Evolutionary conservation across 2,797 vertebrate genomes (phyloP).

Genomic region (Silurus aristotelis): DNA sequence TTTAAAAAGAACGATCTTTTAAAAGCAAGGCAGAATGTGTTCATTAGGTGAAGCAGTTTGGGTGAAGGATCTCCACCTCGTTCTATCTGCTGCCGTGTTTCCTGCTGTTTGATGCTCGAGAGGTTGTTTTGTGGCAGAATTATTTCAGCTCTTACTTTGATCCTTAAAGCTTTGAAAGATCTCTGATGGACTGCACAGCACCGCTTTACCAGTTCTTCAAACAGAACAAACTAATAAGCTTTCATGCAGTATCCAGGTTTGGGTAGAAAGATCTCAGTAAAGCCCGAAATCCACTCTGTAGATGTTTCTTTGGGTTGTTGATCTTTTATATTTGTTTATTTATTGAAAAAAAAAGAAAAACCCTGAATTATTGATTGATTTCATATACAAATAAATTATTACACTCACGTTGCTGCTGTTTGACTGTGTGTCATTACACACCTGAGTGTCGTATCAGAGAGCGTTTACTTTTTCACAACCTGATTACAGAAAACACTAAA

Average conservation of each 20-base stretch:
- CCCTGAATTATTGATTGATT: neutral
- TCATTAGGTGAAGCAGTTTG: neutral
- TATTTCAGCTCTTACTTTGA: conserved; percentile 41
- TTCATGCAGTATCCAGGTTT: conserved; percentile 22
- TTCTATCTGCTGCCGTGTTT: neutral
- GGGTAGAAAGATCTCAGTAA: conserved; percentile 16
- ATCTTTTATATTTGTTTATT: neutral
- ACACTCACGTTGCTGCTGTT: too few relatives aligned
- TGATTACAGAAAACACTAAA: too few relatives aligned
- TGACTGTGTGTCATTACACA: too few relatives aligned
- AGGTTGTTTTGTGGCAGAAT: conserved; percentile 36
- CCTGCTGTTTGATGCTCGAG: conserved; percentile 22
- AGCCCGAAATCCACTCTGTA: conserved; percentile 2
- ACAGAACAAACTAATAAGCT: conserved; percentile 40
- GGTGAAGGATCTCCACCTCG: neutral
- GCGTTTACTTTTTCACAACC: too few relatives aligned
- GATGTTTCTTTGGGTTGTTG: too few relatives aligned
- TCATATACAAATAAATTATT: too few relatives aligned
- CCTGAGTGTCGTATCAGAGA: too few relatives aligned
- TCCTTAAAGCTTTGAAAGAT: conserved; percentile 31
- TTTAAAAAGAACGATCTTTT: neutral
- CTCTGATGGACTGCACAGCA: conserved; percentile 5
- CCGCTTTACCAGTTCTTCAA: conserved; percentile 32
- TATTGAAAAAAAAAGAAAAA: neutral
- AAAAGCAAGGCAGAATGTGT: neutral